phyloP scores from a whole-genome alignment of 2,888 invertebrate genomes.

The Diachrysia chrysitis region DNA sequence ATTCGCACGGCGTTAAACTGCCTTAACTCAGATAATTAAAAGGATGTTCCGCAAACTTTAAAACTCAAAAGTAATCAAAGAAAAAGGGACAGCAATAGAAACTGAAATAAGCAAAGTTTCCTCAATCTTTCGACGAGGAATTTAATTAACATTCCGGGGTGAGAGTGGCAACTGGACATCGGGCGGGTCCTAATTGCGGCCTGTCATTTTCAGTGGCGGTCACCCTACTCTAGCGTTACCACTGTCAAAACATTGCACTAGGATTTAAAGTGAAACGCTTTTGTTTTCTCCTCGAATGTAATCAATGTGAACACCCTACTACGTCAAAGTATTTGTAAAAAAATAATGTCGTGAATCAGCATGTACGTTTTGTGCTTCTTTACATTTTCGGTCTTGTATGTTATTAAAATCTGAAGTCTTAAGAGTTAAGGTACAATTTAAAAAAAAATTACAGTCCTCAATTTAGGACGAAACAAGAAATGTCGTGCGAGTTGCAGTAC shows the following conservation, averaged over 20 bases:
- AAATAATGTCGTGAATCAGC: background rate
- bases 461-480: too few relatives aligned
- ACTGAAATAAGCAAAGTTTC: slow-evolving; percentile 71
- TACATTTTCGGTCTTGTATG: background rate
- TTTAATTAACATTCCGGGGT: slow-evolving; percentile 81
- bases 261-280: slow-evolving; percentile 56
- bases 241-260: slow-evolving; percentile 70
- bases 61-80: slow-evolving; percentile 69
- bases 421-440: too few relatives aligned
- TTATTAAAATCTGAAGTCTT: too few relatives aligned
- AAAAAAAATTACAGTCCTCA: too few relatives aligned
- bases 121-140: slow-evolving; percentile 71
- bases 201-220: slow-evolving; percentile 76
- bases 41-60: slow-evolving; percentile 43
- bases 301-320: slow-evolving; percentile 19
- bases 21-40: slow-evolving; percentile 35
- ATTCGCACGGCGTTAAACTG: slow-evolving; percentile 14
- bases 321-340: background rate
- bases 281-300: slow-evolving; percentile 43
- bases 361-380: background rate
- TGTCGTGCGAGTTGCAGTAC: too few relatives aligned
- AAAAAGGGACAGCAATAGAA: slow-evolving; percentile 67
- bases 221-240: slow-evolving; percentile 63
- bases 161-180: slow-evolving; percentile 65
- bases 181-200: slow-evolving; percentile 74